Evolutionary conservation across 2,797 vertebrate genomes (phyloP).

Genomic region (Parauchenoglanis ngamensis): DNA sequence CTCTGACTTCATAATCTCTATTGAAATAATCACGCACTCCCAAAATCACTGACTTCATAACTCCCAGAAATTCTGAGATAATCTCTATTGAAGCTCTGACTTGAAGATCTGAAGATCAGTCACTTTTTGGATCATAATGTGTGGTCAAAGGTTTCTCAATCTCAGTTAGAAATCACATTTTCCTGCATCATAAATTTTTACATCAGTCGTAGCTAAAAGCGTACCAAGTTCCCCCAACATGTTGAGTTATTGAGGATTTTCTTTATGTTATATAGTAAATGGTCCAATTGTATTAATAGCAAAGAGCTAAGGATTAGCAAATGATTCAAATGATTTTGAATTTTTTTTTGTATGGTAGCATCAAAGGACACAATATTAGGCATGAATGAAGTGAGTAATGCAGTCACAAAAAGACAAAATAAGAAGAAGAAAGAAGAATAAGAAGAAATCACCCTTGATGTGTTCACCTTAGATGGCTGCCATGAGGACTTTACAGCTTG

Average conservation of each 20-base stretch:
- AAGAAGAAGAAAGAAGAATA: neutral
- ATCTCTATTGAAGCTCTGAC: neutral
- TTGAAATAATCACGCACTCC: neutral
- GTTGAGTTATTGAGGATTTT: neutral
- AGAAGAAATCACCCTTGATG: neutral
- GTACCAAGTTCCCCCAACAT: neutral
- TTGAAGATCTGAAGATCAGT: neutral
- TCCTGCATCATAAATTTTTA: neutral
- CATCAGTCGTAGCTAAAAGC: neutral
- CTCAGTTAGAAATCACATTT: neutral
- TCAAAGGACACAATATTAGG: neutral
- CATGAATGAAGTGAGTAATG: neutral
- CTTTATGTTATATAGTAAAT: neutral
- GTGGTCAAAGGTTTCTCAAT: neutral
- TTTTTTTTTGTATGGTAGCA: neutral
- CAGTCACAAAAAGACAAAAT: neutral
- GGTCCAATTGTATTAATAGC: neutral
- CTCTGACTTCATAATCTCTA: neutral
- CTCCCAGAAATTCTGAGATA: neutral
- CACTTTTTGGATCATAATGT: neutral
- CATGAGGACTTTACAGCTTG: constrained; percentile 41
- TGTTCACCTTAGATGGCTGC: neutral
- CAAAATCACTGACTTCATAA: neutral
- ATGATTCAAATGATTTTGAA: neutral
- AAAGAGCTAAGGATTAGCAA: neutral